Base-by-base conservation (phyloP, 2,888 invertebrate genomes). In the Parnassius glacialis region DNA sequence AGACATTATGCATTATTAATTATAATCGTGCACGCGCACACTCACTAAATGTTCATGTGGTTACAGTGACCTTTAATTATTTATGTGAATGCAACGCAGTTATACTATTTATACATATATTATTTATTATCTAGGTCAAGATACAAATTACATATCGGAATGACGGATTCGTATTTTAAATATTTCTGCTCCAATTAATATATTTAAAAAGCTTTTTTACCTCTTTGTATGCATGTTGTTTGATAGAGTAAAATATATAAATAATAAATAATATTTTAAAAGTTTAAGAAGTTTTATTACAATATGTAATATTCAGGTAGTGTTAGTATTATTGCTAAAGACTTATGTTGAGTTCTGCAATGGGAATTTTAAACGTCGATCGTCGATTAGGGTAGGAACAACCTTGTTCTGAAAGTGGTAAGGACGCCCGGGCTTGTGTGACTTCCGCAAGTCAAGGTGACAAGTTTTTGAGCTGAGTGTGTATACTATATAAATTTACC, bases 381-480 rank as follows among this genome's bases (percentile, higher is more conserved):
- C 47, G 57, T 60, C 67, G 69, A 69, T 70, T 72, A 78, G 76
- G 79, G 74, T 74, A 72, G 69, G 72, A 74, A 69, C 57, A 56
- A 52, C 67, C 71, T 70, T 69, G 70, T 74, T 79, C 79, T 80
- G 84, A 85, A 85, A 85, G 84, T 75, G 68, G 78, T 86, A 84
- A 85, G 87, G 87, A 81, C 83, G 78, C 78, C 83, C 74, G 79
- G 80, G 66, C 65, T 65, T 63, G 64, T 68, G 73, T 67, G 70
- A 78, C 87, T 89, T 88, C 88, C 88, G 89, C 74, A 72, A 81
- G 78, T 83, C 88, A 90, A 89, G 89, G 89, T 83, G 72, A 83
- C 68, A 64, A 70, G 74, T 73, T 70, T 57, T 61, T 56, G 51
- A 45, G 70, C 70, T 67, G 61, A 65, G 44, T 65, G 59, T 63